These are phyloP conservation scores for Cairina moschata DNA, from an alignment of 2,113 vertebrate species.

Conservation along the genomic window DNA sequence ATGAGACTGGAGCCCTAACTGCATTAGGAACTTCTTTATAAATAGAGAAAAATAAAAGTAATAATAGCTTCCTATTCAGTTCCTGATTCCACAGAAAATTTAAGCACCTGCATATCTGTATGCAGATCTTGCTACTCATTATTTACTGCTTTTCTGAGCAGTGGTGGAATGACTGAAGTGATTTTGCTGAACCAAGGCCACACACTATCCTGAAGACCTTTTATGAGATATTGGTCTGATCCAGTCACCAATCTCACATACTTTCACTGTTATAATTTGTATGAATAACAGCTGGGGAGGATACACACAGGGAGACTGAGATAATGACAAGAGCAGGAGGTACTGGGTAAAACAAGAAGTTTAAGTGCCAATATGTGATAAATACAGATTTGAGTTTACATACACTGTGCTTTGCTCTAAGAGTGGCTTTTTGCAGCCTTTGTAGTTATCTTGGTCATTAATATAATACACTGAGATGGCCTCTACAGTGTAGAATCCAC, in stretches of 20 bases:
- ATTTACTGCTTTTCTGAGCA: constrained; percentile 32
- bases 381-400: neutral
- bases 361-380: neutral
- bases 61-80: neutral
- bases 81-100: neutral
- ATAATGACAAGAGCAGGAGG: neutral
- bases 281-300: neutral
- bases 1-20: neutral
- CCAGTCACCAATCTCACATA: neutral
- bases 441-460: neutral
- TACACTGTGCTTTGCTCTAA: neutral
- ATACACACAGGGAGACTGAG: neutral
- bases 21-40: neutral
- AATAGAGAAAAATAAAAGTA: neutral
- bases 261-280: neutral
- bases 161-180: constrained; percentile 4
- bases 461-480: neutral
- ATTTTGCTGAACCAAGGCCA: constrained; percentile 37
- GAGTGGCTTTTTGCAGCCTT: neutral
- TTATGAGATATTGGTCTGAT: neutral
- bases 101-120: neutral
- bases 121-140: constrained; percentile 21
- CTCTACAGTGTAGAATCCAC: neutral
- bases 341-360: neutral
- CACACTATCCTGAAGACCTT: neutral